Base-by-base conservation (phyloP, 64 coral and sea anemone genomes). In the Dendrophyllia cribrosa region DNA sequence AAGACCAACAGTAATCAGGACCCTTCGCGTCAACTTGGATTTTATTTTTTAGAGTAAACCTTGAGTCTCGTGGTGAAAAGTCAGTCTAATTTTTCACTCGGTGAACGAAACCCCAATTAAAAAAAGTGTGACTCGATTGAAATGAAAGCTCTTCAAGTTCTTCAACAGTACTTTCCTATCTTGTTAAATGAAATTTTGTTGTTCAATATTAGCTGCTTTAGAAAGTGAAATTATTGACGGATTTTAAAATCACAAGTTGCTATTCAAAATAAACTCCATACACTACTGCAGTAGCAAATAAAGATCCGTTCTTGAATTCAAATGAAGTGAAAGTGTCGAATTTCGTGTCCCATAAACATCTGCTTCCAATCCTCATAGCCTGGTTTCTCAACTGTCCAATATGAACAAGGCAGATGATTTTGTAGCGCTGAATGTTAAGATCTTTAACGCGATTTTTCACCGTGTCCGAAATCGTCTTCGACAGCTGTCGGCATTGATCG, bases 241-340 rank as follows among this genome's bases (percentile, higher is more conserved):
- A 2, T 34, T 34, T 34, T 34, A 34, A 3, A 56, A 22, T 60
- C 13, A 66, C 25, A 7, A 59, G 7, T 48, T 50, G 10, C 44
- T 58, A 99, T 75, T 99, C 97, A 81, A 94, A 99, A 72, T 99
- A 99, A 59, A 99, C 83, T 0, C 97, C 97, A 72, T 93, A 99
- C 0, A 99, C 97, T 14, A 88, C 94, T 20, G 94, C 97, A 51
- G 96, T 55, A 0, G 94, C 97, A 96, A 99, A 99, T 12, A 99
- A 63, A 0, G 94, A 96, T 7, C 78, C 83, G 62, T 96, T 99
- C 49, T 94, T 90, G 45, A 96, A 99, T 12, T 96, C 91, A 24
- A 79, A 96, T 43, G 94, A 96, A 21, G 83, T 60, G 58, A 83
- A 99, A 4, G 91, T 96, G 82, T 99, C 97, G 61, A 82, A 88